Base-by-base conservation (phyloP, 2,113 vertebrate genomes). In the Polyodon spathula region DNA sequence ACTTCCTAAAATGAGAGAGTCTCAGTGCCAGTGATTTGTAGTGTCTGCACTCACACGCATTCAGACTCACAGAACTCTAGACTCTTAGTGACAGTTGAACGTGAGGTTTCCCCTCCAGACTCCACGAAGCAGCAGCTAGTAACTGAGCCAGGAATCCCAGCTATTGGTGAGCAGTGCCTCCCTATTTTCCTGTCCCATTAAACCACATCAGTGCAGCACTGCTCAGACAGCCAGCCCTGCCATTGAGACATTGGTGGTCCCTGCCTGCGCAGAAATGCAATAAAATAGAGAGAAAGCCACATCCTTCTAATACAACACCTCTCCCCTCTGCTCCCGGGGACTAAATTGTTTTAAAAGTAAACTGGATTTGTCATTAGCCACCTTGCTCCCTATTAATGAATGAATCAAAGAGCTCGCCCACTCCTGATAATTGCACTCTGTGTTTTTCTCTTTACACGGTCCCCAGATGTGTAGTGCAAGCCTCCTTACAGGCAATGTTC, bases 141-240 rank as follows among this genome's bases (percentile, higher is more conserved):
- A 86, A 76, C 62, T 65, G 81, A 73, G 76, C 75, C 68, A 81
- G 69, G 82, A 81, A 84, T 84, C 79, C 76, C 71, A 81, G 73
- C 68, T 79, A 75, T 81, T 81, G 8, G 8, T 81, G 84, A 83
- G 78, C 70, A 76, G 67, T 81, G 79, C 61, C 68, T 79, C 77
- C 70, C 63, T 81, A 79, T 83, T 78, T 84, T 65, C 44, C 44
- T 46, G 44, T 46, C 73, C 65, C 63, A 76, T 64, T 58, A 80
- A 83, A 81, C 82, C 85, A 83, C 83, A 86, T 84, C 79, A 75
- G 80, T 54, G 64, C 56, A 39, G 52, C 76, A 14, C 44, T 10
- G 44, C 14, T 46, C 44, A 46, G 14, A 46, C 4, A 46, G 44
- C 44, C 14, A 46, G 14, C 44, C 44, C 8, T 10, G 44, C 44